phyloP scores from a whole-genome alignment of 2,113 vertebrate species.

The Etheostoma cragini region DNA sequence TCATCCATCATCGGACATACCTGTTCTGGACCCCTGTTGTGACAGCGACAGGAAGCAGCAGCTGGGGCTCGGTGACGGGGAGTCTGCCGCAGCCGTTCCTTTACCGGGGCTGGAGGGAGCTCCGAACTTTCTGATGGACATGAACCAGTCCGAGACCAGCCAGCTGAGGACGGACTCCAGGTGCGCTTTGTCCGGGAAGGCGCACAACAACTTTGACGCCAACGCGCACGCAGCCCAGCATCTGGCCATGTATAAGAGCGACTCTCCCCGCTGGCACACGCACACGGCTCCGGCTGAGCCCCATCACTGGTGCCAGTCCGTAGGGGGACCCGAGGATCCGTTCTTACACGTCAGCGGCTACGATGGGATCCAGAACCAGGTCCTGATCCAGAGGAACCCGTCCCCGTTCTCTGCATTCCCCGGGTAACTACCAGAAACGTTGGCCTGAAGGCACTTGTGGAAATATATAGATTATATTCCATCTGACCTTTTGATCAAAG shows the following conservation, averaged over 20 bases:
- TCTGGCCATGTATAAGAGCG: conserved; percentile 72
- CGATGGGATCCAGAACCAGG: conserved; percentile 63
- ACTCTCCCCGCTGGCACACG: conserved; percentile 69
- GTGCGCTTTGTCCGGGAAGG: conserved; percentile 48
- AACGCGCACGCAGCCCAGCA: conserved; percentile 31
- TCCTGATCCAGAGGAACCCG: conserved; percentile 58
- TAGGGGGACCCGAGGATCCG: conserved; percentile 58
- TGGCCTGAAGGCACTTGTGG: not conserved
- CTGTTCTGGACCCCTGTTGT: conserved; percentile 58
- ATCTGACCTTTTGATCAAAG: not conserved
- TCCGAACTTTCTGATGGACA: conserved; percentile 65
- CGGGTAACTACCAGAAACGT: conserved; percentile 63
- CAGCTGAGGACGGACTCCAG: conserved; percentile 67
- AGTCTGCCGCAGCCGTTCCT: conserved; percentile 8
- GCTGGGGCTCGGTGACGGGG: conserved; percentile 45
- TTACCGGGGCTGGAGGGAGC: conserved; percentile 55
- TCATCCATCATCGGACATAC: conserved; percentile 49
- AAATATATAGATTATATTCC: not conserved
- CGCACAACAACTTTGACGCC: conserved; percentile 52
- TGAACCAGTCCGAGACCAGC: conserved; percentile 57
- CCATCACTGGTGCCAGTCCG: conserved; percentile 77
- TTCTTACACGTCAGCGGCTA: conserved; percentile 54
- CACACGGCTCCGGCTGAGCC: conserved; percentile 56
- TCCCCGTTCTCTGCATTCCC: conserved; percentile 66
- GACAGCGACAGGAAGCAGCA: conserved; percentile 58